Evolutionary conservation across 2,797 vertebrate genomes (phyloP).

Genomic region (Mormyrops boulengeri): DNA sequence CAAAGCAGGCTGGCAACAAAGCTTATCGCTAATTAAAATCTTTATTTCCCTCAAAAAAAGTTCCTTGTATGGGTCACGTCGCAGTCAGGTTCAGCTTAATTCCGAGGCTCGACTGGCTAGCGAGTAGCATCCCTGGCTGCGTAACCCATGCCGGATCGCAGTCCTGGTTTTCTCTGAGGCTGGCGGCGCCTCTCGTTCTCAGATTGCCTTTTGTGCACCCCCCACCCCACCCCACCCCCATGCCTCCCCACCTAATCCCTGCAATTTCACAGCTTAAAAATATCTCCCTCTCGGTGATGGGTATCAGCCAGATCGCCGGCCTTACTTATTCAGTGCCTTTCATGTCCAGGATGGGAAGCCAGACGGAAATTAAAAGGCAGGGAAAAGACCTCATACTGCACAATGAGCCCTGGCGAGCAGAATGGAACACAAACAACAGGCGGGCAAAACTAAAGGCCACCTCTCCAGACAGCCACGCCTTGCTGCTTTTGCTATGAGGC

Average conservation of each 20-base stretch:
- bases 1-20: background rate
- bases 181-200: background rate
- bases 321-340: conserved; percentile 13
- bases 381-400: background rate
- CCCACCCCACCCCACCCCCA: background rate
- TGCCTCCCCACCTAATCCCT: background rate
- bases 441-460: background rate
- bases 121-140: background rate
- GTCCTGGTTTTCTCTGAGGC: background rate
- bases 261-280: conserved; percentile 22
- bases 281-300: background rate
- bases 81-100: background rate
- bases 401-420: background rate
- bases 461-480: background rate
- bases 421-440: background rate
- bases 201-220: background rate
- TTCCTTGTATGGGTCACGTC: background rate
- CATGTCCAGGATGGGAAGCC: conserved; percentile 10
- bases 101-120: background rate
- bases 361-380: conserved; percentile 18
- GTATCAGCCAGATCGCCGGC: background rate
- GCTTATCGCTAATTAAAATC: background rate
- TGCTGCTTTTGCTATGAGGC: background rate
- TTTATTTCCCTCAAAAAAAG: background rate
- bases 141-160: background rate